Evolutionary conservation across 2,113 vertebrate genomes (phyloP).

Genomic region (Chloropsis cyanopogon): DNA sequence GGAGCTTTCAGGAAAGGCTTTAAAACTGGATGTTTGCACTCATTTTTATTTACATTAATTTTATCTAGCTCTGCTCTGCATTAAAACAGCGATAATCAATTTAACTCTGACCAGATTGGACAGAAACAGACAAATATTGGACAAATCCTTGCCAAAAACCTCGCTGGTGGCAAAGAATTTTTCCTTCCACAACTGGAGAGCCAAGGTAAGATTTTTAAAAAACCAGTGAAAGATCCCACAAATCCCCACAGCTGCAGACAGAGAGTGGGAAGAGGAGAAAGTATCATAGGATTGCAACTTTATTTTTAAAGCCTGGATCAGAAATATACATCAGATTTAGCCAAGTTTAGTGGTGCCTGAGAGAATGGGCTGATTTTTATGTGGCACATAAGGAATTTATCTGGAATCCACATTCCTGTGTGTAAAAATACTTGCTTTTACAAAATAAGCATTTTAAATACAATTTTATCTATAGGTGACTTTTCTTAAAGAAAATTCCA

Average conservation of each 20-base stretch:
- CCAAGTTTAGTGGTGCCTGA: neutral
- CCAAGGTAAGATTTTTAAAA: neutral
- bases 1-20: neutral
- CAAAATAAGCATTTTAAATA: neutral
- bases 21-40: neutral
- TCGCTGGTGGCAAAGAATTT: neutral
- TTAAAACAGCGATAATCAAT: neutral
- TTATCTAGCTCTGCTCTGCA: neutral
- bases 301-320: neutral
- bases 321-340: neutral
- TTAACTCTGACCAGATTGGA: neutral
- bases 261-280: neutral
- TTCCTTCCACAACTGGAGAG: neutral
- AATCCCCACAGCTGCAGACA: neutral
- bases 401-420: neutral
- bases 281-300: neutral
- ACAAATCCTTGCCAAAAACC: neutral
- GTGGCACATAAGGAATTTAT: neutral
- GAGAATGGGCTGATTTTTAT: neutral
- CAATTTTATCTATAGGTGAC: accelerated
- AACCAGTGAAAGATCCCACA: neutral
- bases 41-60: neutral
- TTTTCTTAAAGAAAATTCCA: neutral
- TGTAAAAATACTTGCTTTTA: neutral
- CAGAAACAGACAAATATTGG: neutral